Evolutionary conservation across 2,797 vertebrate genomes (phyloP).

Genomic region (Falco concolor): DNA sequence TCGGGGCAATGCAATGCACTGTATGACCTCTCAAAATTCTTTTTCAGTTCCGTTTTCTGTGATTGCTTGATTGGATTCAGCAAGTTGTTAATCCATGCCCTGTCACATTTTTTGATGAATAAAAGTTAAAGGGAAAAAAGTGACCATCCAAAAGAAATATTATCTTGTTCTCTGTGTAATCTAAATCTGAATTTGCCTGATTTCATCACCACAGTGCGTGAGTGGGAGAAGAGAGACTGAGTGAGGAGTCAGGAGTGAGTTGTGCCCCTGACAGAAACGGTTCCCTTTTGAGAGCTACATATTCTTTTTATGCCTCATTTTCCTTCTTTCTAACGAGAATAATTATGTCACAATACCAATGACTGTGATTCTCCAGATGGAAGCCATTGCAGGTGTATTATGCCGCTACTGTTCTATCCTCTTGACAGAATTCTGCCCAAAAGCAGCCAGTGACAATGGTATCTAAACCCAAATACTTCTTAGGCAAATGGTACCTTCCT

Average conservation of each 20-base stretch:
- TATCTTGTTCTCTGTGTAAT: not conserved
- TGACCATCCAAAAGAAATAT: slow-evolving; percentile 3
- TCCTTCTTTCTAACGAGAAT: not conserved
- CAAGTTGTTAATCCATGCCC: not conserved
- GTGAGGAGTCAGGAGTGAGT: not conserved
- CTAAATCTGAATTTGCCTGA: not conserved
- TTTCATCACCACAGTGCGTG: not conserved
- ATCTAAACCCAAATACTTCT: not conserved
- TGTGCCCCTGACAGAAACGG: not conserved
- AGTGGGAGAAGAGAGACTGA: not conserved
- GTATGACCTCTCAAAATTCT: not conserved
- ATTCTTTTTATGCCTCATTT: not conserved
- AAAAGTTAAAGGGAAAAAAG: not conserved
- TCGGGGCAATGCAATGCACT: not conserved
- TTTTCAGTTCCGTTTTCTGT: not conserved
- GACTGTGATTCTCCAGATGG: not conserved
- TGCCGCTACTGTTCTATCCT: not conserved
- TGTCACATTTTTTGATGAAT: not conserved
- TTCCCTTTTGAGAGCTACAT: not conserved
- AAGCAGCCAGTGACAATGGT: not conserved
- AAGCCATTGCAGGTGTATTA: not conserved
- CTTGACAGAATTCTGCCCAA: not conserved
- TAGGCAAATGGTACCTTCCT: not conserved
- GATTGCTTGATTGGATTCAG: not conserved
- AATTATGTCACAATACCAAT: not conserved